A percentile compares a stretch with the other conserved stretches of the same genome.
These are phyloP conservation scores for Bicyclus anynana DNA, from an alignment of 1,140 invertebrate species.

Conservation along the genomic window DNA sequence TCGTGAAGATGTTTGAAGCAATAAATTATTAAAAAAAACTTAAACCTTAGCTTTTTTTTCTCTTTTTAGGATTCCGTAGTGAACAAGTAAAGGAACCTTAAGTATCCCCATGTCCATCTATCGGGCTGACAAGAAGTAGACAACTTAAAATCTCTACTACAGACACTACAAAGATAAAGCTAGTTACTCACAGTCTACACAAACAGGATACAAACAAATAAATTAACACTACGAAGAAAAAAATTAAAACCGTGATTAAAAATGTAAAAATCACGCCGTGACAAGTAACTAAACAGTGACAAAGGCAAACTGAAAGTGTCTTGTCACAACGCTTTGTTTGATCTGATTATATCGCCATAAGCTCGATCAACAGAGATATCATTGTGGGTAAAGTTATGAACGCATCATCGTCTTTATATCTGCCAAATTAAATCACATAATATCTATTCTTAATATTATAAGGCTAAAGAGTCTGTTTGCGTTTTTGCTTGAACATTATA, in stretches of 20 bases:
- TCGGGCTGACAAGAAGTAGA: too few relatives aligned
- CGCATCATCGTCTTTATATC: too few relatives aligned
- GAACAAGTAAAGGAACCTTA: too few relatives aligned
- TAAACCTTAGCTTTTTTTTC: too few relatives aligned
- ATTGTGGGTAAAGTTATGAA: slow-evolving; percentile 10
- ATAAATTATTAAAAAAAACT: too few relatives aligned
- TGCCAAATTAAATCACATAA: too few relatives aligned
- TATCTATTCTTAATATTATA: too few relatives aligned
- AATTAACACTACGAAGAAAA: not conserved
- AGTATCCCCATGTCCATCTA: too few relatives aligned
- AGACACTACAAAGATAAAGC: not conserved
- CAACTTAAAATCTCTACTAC: not conserved
- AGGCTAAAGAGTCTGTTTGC: too few relatives aligned
- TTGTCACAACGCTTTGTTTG: slow-evolving; percentile 32
- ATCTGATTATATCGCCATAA: slow-evolving; percentile 27
- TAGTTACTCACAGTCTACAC: not conserved
- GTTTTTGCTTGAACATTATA: too few relatives aligned
- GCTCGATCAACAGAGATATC: slow-evolving; percentile 31
- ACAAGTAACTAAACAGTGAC: slow-evolving; percentile 41
- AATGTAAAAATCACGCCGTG: slow-evolving; percentile 37
- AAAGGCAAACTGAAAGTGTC: slow-evolving; percentile 36
- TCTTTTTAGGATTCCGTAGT: too few relatives aligned
- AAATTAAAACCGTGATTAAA: slow-evolving; percentile 24
- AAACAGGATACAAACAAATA: not conserved
- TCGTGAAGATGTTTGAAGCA: too few relatives aligned